These are phyloP conservation scores for Sebastiscus tertius DNA, from an alignment of 2,797 vertebrate species.

Conservation along the genomic window DNA sequence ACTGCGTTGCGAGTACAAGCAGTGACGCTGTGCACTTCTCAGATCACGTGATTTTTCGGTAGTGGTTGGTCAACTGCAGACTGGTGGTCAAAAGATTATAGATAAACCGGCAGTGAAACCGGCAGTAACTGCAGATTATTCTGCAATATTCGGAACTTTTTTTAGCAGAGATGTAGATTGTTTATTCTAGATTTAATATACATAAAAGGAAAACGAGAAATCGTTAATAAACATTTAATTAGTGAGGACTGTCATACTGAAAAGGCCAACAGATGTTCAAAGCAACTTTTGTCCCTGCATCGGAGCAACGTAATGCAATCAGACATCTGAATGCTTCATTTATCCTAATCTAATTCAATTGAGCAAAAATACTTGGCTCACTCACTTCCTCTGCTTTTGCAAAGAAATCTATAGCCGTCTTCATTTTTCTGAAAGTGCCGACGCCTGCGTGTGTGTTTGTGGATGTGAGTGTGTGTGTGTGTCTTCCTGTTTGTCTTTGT, in stretches of 20 bases:
- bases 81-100: not conserved
- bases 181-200: not conserved
- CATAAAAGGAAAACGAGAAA: not conserved
- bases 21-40: not conserved
- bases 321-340: conserved; percentile 38
- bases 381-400: conserved; percentile 37
- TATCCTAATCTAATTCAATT: conserved; percentile 31
- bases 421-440: not conserved
- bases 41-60: not conserved
- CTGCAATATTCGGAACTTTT: not conserved
- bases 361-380: conserved; percentile 13
- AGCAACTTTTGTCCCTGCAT: not conserved
- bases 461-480: not conserved
- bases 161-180: not conserved
- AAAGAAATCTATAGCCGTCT: conserved; percentile 27
- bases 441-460: not conserved
- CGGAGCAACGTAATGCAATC: conserved; percentile 37
- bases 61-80: not conserved
- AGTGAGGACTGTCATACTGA: not conserved
- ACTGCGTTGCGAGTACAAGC: not conserved
- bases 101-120: not conserved
- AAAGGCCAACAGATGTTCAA: conserved; percentile 4
- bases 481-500: conserved; percentile 39
- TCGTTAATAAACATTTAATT: not conserved
- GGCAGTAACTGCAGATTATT: not conserved